These are phyloP conservation scores for Monochamus saltuarius DNA, from an alignment of 1,140 invertebrate species.

Conservation along the genomic window DNA sequence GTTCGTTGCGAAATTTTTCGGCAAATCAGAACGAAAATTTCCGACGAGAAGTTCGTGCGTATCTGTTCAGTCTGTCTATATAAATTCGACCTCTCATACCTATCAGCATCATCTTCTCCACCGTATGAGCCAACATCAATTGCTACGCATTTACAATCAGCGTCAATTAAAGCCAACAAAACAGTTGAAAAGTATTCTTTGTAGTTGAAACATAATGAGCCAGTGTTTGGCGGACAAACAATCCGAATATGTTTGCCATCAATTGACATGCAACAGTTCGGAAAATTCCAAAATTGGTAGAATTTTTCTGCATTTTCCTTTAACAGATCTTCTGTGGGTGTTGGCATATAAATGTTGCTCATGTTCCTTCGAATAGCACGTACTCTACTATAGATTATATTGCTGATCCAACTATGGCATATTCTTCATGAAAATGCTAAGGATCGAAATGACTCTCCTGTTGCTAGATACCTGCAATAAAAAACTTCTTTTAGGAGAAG, in stretches of 20 bases:
- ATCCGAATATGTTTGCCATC: conserved; percentile 13
- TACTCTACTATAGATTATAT: too few species aligned
- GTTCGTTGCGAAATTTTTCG: too few species aligned
- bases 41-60: too few species aligned
- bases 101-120: conserved; percentile 45
- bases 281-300: conserved; percentile 21
- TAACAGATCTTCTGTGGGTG: conserved; percentile 29
- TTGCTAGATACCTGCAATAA: conserved; percentile 23
- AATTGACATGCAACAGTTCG: conserved; percentile 35
- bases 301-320: conserved; percentile 34
- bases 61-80: too few species aligned
- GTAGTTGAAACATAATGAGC: too few species aligned
- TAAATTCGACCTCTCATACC: too few species aligned
- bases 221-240: too few species aligned
- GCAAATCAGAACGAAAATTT: too few species aligned
- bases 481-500: conserved; percentile 19
- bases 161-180: conserved; percentile 53
- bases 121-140: conserved; percentile 53
- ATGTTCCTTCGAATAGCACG: too few species aligned
- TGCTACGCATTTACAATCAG: conserved; percentile 51
- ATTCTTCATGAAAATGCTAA: conserved; percentile 20
- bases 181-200: too few species aligned
- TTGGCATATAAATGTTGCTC: too few species aligned
- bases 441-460: conserved; percentile 21
- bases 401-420: conserved; percentile 17